These are phyloP conservation scores for Aphelinus atriplicis DNA, from an alignment of 1,140 invertebrate species.

Conservation along the genomic window DNA sequence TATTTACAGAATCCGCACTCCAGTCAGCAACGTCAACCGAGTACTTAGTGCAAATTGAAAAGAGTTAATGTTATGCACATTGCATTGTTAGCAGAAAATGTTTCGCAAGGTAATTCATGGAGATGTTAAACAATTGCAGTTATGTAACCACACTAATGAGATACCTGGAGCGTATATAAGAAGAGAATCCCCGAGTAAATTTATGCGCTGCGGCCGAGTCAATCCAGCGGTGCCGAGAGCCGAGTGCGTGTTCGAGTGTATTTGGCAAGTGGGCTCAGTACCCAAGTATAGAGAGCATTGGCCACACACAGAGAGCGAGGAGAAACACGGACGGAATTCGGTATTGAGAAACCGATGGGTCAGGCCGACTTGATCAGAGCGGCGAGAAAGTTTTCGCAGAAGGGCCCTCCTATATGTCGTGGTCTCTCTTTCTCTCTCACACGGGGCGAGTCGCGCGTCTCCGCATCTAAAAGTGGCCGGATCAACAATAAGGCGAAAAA, in stretches of 20 bases:
- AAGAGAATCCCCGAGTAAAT: conserved; percentile 16
- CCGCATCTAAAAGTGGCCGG: conserved; percentile 3
- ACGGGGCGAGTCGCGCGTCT: neutral
- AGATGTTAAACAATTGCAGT: conserved; percentile 23
- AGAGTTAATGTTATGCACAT: conserved; percentile 4
- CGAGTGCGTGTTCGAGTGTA: neutral
- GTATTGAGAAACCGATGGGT: too few species aligned
- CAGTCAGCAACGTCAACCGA: neutral
- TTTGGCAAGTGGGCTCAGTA: neutral
- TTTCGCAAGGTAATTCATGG: conserved; percentile 1
- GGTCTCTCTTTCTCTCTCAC: neutral
- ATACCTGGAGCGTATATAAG: conserved; percentile 7
- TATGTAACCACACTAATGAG: conserved; percentile 17
- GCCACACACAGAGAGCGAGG: too few species aligned
- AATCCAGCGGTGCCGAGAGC: neutral
- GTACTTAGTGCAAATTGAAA: neutral
- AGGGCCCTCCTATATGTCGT: too few species aligned
- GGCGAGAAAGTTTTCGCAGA: too few species aligned
- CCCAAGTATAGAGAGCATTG: neutral
- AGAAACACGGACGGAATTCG: neutral
- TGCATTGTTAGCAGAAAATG: conserved; percentile 10
- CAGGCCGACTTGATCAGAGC: too few species aligned
- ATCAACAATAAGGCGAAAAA: conserved; percentile 17
- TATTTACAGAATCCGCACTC: neutral
- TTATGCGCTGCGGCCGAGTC: neutral